A percentile compares a stretch with the other conserved stretches of the same genome.
Conservation (phyloP, 2,888 invertebrate genomes). For the Dasypogon diadema region DNA sequence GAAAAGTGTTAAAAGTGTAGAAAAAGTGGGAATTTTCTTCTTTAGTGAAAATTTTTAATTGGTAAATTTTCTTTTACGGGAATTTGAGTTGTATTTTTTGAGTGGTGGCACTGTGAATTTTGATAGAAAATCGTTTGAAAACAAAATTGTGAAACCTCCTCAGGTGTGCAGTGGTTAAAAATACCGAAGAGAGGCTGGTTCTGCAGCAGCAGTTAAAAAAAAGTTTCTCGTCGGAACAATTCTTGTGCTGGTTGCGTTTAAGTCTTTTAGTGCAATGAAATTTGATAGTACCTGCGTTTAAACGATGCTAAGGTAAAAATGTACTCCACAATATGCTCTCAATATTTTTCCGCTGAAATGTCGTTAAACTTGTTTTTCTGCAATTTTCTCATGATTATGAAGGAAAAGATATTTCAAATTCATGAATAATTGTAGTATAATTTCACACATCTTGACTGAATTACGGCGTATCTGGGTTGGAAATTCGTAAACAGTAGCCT, state of each 20-base stretch:
- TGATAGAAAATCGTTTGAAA: neutral
- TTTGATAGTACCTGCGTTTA: conserved; percentile 20
- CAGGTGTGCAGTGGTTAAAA: neutral
- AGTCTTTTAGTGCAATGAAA: conserved; percentile 31
- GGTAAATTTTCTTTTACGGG: neutral
- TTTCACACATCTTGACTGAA: too few relatives aligned
- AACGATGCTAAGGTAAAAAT: conserved; percentile 47
- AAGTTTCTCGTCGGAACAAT: conserved; percentile 33
- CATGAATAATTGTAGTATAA: too few relatives aligned
- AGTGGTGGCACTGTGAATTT: neutral
- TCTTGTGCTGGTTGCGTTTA: conserved; percentile 42
- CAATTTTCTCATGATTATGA: too few relatives aligned
- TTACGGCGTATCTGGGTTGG: too few relatives aligned
- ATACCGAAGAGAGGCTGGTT: neutral
- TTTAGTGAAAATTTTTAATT: neutral
- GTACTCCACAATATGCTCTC: conserved; percentile 24
- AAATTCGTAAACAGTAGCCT: too few relatives aligned
- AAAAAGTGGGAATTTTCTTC: neutral
- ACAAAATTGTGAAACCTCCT: neutral
- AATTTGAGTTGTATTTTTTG: too few relatives aligned
- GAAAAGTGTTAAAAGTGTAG: neutral
- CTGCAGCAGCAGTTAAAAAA: neutral
- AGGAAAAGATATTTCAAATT: too few relatives aligned
- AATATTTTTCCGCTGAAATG: conserved; percentile 40
- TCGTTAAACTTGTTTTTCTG: conserved; percentile 33